These are phyloP conservation scores for Oriolus oriolus DNA, from an alignment of 2,113 vertebrate species.

Conservation along the genomic window DNA sequence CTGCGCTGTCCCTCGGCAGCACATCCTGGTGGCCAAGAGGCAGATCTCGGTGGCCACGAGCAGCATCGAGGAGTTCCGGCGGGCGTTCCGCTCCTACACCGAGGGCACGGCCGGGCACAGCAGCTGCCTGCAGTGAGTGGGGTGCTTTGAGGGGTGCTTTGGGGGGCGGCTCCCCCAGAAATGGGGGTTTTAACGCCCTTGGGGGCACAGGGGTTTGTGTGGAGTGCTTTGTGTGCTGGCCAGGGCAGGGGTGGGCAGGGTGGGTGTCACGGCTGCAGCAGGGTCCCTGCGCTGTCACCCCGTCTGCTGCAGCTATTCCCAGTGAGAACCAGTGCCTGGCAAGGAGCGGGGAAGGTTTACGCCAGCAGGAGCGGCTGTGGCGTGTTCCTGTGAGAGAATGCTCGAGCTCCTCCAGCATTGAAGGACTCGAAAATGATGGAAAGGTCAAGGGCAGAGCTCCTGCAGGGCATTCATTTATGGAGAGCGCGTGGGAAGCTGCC, in stretches of 20 bases:
- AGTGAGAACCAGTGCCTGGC: neutral
- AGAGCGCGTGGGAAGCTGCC: neutral
- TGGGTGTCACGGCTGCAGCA: neutral
- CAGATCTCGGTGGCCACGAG: slow-evolving; percentile 81
- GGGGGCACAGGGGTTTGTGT: neutral
- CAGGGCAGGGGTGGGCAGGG: neutral
- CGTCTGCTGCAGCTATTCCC: neutral
- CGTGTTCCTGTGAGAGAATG: fast-evolving
- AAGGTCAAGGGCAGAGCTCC: neutral
- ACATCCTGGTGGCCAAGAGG: slow-evolving; percentile 91
- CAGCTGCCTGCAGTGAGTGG: slow-evolving; percentile 88
- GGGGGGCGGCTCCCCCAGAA: neutral
- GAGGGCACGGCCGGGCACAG: slow-evolving; percentile 80
- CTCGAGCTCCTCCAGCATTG: fast-evolving
- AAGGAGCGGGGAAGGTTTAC: fast-evolving
- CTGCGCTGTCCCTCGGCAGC: slow-evolving; percentile 63
- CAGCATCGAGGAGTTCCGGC: slow-evolving; percentile 80
- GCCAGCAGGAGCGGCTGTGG: neutral
- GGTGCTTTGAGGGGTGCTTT: neutral
- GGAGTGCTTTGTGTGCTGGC: neutral
- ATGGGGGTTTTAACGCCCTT: neutral
- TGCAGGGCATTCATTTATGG: fast-evolving
- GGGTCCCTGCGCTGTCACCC: neutral
- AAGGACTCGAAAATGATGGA: fast-evolving
- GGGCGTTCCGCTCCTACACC: slow-evolving; percentile 80